These are phyloP conservation scores for Spea multiplicata DNA, from an alignment of 2,113 vertebrate species.

Conservation along the genomic window DNA sequence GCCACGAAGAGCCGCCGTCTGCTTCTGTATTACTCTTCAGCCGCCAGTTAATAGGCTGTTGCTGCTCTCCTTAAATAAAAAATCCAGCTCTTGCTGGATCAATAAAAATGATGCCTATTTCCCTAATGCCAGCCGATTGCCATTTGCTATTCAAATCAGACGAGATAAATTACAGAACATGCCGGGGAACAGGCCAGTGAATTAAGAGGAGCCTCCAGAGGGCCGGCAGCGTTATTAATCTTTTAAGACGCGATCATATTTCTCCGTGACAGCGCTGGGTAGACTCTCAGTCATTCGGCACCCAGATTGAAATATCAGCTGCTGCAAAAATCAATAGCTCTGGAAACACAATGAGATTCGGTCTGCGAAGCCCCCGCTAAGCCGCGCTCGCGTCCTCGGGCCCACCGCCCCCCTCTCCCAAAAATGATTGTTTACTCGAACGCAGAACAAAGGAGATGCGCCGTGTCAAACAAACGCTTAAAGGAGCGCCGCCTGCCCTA, in stretches of 20 bases:
- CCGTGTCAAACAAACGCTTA: not conserved
- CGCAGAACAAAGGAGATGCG: conserved; percentile 27
- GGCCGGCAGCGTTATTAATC: conserved; percentile 82
- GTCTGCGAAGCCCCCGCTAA: conserved; percentile 68
- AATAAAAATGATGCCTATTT: conserved; percentile 85
- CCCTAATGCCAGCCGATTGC: conserved; percentile 85
- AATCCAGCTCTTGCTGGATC: conserved; percentile 78
- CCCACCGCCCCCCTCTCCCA: conserved; percentile 22
- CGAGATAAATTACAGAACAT: conserved; percentile 87
- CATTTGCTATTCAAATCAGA: conserved; percentile 88
- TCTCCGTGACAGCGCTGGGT: conserved; percentile 80
- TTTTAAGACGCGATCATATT: conserved; percentile 89
- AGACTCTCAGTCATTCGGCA: conserved; percentile 79
- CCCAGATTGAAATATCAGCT: conserved; percentile 86
- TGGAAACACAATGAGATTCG: conserved; percentile 78
- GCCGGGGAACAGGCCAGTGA: conserved; percentile 84
- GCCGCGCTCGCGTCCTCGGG: conserved; percentile 56
- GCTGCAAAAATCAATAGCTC: conserved; percentile 79
- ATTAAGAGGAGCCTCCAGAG: conserved; percentile 87
- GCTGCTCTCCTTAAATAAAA: conserved; percentile 78
- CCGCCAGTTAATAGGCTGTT: conserved; percentile 76
- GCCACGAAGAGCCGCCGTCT: conserved; percentile 43
- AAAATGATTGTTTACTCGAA: conserved; percentile 35
- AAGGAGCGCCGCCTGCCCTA: not conserved
- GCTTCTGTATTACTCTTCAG: conserved; percentile 60